phyloP scores from a whole-genome alignment of 2,113 vertebrate genomes.

The Osmerus eperlanus region DNA sequence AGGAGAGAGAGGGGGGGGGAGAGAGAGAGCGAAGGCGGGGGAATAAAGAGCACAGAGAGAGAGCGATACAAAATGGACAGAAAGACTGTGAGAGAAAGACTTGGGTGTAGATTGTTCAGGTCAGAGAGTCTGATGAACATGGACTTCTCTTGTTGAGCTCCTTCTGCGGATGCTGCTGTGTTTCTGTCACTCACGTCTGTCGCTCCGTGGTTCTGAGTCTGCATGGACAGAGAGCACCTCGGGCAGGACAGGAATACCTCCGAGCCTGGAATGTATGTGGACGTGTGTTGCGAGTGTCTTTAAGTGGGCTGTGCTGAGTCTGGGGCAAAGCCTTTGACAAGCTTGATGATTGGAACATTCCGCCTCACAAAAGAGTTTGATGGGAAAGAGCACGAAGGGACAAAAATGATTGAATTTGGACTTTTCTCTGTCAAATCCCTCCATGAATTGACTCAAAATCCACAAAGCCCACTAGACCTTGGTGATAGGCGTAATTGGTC shows the following conservation, averaged over 20 bases:
- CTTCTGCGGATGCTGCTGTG: neutral
- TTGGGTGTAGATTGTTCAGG: slow-evolving; percentile 18
- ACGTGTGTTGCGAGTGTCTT: neutral
- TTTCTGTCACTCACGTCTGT: neutral
- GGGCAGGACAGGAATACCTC: neutral
- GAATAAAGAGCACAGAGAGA: slow-evolving; percentile 9
- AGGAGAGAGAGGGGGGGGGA: too few species aligned
- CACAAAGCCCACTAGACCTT: slow-evolving; percentile 30
- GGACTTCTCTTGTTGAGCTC: too few species aligned
- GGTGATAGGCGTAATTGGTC: slow-evolving; percentile 51
- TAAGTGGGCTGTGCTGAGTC: neutral
- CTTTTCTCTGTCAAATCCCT: slow-evolving; percentile 29
- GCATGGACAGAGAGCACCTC: neutral
- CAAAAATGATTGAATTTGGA: slow-evolving; percentile 44
- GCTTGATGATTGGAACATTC: slow-evolving; percentile 40
- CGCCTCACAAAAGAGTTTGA: slow-evolving; percentile 27
- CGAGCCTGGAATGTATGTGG: neutral
- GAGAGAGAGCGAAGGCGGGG: slow-evolving; percentile 22
- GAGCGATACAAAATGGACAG: slow-evolving; percentile 15
- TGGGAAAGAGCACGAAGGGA: slow-evolving; percentile 30
- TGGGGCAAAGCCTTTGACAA: slow-evolving; percentile 22
- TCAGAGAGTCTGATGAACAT: slow-evolving; percentile 32
- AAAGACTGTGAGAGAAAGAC: slow-evolving; percentile 10
- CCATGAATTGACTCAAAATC: slow-evolving; percentile 8
- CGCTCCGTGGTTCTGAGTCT: slow-evolving; percentile 14